Conservation (phyloP, 1,140 invertebrate species). For the Drosophila bifasciata region DNA sequence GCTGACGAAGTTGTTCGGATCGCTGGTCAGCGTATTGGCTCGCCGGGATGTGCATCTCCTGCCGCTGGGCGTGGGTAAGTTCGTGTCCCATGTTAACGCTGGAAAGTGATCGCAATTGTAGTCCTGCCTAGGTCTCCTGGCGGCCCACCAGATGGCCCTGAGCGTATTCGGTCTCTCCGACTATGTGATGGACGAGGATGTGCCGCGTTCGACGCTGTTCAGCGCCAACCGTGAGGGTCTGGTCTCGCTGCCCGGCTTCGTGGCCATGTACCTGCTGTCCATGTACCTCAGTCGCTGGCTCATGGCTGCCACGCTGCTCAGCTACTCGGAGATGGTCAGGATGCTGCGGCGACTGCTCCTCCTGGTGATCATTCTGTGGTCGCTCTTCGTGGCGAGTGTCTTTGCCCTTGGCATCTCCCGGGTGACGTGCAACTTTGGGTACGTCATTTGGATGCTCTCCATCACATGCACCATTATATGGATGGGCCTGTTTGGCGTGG, state of each 20-base stretch:
- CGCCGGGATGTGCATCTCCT: conserved; percentile 46
- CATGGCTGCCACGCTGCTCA: conserved; percentile 33
- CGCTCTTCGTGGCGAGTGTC: conserved; percentile 14
- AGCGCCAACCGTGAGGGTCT: conserved; percentile 96
- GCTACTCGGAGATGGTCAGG: conserved; percentile 44
- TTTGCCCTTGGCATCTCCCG: conserved; percentile 49
- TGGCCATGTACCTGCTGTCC: conserved; percentile 91
- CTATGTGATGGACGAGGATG: conserved; percentile 89
- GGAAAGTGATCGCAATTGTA: conserved; percentile 86
- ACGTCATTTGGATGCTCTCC: conserved; percentile 52
- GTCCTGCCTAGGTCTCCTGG: conserved; percentile 84
- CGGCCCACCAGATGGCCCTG: conserved; percentile 40
- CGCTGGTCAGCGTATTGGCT: conserved; percentile 53
- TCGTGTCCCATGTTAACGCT: background rate
- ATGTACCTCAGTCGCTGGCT: conserved; percentile 85
- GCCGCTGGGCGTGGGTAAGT: conserved; percentile 65
- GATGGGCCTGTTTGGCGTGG: conserved; percentile 40
- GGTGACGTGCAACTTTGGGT: conserved; percentile 64
- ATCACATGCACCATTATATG: conserved; percentile 41
- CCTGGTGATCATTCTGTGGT: conserved; percentile 36
- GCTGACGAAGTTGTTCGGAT: conserved; percentile 91
- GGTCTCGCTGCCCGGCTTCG: conserved; percentile 92
- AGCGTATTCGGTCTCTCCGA: conserved; percentile 86
- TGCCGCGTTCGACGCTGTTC: conserved; percentile 87
- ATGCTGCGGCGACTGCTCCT: conserved; percentile 30